Percentiles rank a stretch among this genome's conserved stretches.
phyloP scores from a whole-genome alignment of 2,113 vertebrate genomes.

The Herpetotheres cachinnans region DNA sequence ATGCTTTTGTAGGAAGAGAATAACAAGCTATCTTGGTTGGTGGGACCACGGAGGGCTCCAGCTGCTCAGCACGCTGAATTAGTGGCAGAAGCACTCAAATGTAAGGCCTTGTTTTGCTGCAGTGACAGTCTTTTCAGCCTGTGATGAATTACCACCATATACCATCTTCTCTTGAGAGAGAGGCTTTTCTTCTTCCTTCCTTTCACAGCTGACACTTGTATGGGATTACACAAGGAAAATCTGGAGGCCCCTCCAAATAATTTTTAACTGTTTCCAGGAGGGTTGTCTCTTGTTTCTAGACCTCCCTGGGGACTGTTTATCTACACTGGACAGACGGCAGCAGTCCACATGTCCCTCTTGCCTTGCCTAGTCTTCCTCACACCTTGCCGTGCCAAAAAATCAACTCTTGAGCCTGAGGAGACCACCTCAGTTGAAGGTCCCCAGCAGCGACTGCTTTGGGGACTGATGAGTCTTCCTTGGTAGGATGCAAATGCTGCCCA shows the following conservation, averaged over 20 bases:
- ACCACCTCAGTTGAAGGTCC: neutral
- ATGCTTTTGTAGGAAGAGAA: neutral
- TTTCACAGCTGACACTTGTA: neutral
- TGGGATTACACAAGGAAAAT: neutral
- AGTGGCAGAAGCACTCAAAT: neutral
- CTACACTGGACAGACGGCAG: rapidly evolving
- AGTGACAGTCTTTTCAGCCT: neutral
- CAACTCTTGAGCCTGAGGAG: neutral
- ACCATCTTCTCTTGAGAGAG: neutral
- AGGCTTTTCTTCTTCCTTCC: neutral
- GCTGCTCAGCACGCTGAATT: neutral
- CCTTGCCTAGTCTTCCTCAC: neutral
- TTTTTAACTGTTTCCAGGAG: neutral
- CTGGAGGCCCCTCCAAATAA: rapidly evolving
- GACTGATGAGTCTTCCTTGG: neutral
- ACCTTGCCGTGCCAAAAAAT: neutral
- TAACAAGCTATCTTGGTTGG: rapidly evolving
- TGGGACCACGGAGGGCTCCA: neutral
- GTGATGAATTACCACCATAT: rapidly evolving
- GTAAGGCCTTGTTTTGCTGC: neutral
- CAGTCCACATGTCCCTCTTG: rapidly evolving
- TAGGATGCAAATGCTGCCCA: rapidly evolving
- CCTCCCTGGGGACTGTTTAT: neutral
- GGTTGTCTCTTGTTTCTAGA: neutral
- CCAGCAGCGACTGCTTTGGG: neutral